phyloP scores from a whole-genome alignment of 2,888 invertebrate species.

The Magallana nippona region DNA sequence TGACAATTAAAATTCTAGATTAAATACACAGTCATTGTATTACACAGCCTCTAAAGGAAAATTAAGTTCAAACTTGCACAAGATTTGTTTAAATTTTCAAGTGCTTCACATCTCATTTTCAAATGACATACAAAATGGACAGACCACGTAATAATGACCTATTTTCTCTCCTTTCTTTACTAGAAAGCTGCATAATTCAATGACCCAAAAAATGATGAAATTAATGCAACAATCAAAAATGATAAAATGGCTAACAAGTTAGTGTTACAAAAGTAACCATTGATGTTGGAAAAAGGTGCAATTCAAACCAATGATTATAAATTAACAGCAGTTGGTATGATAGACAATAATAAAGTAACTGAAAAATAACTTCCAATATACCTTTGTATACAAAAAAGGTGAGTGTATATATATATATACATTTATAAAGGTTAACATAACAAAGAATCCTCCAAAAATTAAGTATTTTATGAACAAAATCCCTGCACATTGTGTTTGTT shows the following conservation, averaged over 20 bases:
- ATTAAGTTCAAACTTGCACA: background rate
- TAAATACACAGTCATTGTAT: background rate
- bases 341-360: too few relatives aligned
- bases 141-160: too few relatives aligned
- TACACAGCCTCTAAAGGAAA: background rate
- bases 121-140: too few relatives aligned
- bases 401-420: too few relatives aligned
- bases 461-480: too few relatives aligned
- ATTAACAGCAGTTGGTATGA: too few relatives aligned
- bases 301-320: background rate
- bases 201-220: background rate
- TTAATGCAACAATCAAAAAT: background rate
- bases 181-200: background rate
- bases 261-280: conserved; percentile 8
- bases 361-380: too few relatives aligned
- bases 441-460: too few relatives aligned
- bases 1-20: background rate
- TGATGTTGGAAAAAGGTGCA: background rate
- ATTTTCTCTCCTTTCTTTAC: background rate
- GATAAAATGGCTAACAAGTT: background rate
- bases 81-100: background rate
- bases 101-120: background rate
- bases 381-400: too few relatives aligned
- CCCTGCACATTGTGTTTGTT: too few relatives aligned
- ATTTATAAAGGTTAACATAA: too few relatives aligned